phyloP scores from a whole-genome alignment of 1,140 invertebrate species.

The Lordiphosa clarofinis region DNA sequence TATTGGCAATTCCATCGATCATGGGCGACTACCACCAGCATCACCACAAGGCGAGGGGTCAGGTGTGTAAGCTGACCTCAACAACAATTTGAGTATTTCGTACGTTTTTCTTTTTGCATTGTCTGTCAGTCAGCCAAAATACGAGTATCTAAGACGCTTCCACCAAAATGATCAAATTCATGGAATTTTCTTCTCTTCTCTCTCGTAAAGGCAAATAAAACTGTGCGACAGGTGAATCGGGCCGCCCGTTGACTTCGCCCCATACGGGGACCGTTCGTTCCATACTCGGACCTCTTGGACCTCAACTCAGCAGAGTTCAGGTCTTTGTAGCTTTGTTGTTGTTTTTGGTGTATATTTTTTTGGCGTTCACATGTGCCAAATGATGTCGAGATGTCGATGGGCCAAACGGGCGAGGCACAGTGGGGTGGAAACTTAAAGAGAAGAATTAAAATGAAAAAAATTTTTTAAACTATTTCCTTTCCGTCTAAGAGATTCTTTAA shows the following conservation, averaged over 20 bases:
- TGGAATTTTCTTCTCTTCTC: constrained; percentile 59
- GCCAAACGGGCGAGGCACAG: constrained; percentile 32
- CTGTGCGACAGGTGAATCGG: constrained; percentile 69
- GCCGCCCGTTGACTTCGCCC: constrained; percentile 68
- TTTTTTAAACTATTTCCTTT: not conserved
- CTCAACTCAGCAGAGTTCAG: constrained; percentile 1
- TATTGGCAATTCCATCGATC: constrained; percentile 68
- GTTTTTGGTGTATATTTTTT: constrained; percentile 26
- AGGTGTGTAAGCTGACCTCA: constrained; percentile 70
- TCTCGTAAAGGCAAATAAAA: constrained; percentile 66
- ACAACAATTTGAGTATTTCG: constrained; percentile 18
- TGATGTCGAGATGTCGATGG: constrained; percentile 49
- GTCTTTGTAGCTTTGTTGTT: constrained; percentile 6
- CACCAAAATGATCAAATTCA: constrained; percentile 73
- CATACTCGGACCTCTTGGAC: constrained; percentile 8
- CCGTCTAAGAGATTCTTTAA: not conserved
- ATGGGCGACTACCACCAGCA: constrained; percentile 28
- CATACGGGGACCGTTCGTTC: constrained; percentile 44
- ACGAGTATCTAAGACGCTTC: constrained; percentile 75
- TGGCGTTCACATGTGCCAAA: constrained; percentile 61
- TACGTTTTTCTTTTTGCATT: constrained; percentile 30
- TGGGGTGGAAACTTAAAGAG: constrained; percentile 1
- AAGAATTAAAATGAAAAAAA: not conserved
- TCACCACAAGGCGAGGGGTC: constrained; percentile 31
- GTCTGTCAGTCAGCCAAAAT: constrained; percentile 63